Percentiles rank a stretch among this genome's conserved stretches.
Evolutionary conservation across 2,797 vertebrate genomes (phyloP).

Genomic region (Champsocephalus esox): DNA sequence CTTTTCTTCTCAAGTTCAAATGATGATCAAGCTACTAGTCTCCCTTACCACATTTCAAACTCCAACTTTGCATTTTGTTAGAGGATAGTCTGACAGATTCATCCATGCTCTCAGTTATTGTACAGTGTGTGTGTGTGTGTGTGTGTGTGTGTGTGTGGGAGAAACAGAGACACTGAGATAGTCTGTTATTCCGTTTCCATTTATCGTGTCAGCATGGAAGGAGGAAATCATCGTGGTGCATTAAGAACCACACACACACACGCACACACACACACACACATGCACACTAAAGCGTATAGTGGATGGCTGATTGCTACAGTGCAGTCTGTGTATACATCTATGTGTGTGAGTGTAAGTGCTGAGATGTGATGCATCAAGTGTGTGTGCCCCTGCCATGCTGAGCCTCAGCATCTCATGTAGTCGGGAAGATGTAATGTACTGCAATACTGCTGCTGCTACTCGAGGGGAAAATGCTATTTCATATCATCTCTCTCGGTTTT

Average conservation of each 20-base stretch:
- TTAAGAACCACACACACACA: slow-evolving; percentile 12
- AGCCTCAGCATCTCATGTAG: slow-evolving; percentile 1
- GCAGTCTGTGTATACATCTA: slow-evolving; percentile 25
- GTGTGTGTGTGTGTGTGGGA: no score
- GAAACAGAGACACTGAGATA: no score
- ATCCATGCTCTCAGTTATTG: slow-evolving; percentile 14
- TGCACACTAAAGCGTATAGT: slow-evolving; percentile 11
- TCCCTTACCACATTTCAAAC: no score
- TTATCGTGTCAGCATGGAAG: no score
- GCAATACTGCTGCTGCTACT: background rate
- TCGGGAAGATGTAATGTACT: background rate
- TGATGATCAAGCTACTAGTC: no score
- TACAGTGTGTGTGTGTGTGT: background rate
- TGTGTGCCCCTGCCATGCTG: slow-evolving; percentile 32
- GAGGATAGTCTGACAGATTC: slow-evolving; percentile 9
- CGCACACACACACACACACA: background rate
- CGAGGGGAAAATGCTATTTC: background rate
- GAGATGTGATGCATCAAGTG: slow-evolving; percentile 51
- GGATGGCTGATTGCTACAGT: slow-evolving; percentile 52
- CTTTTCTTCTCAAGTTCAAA: no score
- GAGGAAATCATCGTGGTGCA: no score
- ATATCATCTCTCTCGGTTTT: background rate
- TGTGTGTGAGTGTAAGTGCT: slow-evolving; percentile 54
- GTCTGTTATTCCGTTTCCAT: no score
- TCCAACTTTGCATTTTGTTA: background rate